Base-by-base conservation (phyloP, 2,797 vertebrate genomes). In the Syngnathus acus region DNA sequence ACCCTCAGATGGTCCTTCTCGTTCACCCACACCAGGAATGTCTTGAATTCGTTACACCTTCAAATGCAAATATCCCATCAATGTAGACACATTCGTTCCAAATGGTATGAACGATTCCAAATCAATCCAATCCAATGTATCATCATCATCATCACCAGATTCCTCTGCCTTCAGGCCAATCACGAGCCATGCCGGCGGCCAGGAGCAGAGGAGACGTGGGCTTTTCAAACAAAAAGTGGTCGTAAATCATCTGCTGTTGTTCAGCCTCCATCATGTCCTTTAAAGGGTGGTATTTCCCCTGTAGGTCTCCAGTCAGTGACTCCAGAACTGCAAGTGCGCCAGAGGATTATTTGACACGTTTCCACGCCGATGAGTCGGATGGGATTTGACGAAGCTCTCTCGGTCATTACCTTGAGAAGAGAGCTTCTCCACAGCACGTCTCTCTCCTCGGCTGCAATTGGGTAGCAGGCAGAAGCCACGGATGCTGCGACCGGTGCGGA, bases 141-240 rank as follows among this genome's bases (percentile, higher is more conserved):
- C 26, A 26, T 26, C 1, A 23, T 23, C 5, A 3, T 57, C n/a
- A 32, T 26, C 13, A 62, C 60, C 60, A 62, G 10, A 62, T 21
- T 14, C 60, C 60, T 45, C 60, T 62, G 60, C 42, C 40, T 14
- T 43, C 42, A 9, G 60, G 60, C 60, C 60, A 62, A 16, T 62
- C 60, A 62, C 60, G 60, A 13, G 60, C 60, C 60, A 62, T 62
- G 42, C 60, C 60, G 23, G 60, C 7, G 13, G 60, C 42, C 60
- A 62, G 60, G 13, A 47, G 42, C 60, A 62, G 42, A 45, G 60
- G 60, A 7, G 60, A 62, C 42, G 9, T 7, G 45, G 60, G 60
- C 23, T 62, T 62, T 43, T 62, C 60, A 47, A 62, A 62, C 42
- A 62, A 45, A 21, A 62, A 62, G 60, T 62, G 60, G 60, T 62